A percentile compares a stretch with the other conserved stretches of the same genome.
phyloP scores from a whole-genome alignment of 2,797 vertebrate species.

The Clamator glandarius region DNA sequence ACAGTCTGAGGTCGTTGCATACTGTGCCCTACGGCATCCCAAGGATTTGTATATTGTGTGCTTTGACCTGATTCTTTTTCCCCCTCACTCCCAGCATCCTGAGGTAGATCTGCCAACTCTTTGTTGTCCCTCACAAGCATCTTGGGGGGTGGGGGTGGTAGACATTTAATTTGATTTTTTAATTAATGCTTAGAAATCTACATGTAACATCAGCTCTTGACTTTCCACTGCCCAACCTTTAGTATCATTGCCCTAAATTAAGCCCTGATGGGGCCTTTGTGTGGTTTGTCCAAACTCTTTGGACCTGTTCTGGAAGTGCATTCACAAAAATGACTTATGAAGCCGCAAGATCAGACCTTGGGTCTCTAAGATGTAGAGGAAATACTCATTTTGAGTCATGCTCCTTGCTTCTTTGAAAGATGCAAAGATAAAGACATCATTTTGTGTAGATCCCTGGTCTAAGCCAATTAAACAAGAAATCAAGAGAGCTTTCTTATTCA shows the following conservation, averaged over 20 bases:
- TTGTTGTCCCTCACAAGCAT: neutral
- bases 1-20: conserved; percentile 49
- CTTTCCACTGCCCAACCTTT: neutral
- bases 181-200: conserved; percentile 30
- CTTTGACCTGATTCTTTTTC: conserved; percentile 59
- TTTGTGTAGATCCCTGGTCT: neutral
- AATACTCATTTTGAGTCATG: accelerated
- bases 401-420: neutral
- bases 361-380: neutral
- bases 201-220: neutral
- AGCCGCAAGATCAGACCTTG: neutral
- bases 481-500: neutral
- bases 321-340: neutral
- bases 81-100: conserved; percentile 22
- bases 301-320: neutral
- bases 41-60: conserved; percentile 51
- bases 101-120: conserved; percentile 11
- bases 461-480: neutral
- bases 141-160: neutral
- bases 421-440: neutral
- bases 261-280: neutral
- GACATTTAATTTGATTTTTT: conserved; percentile 26
- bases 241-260: neutral
- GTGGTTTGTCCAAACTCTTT: neutral
- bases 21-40: conserved; percentile 11